A percentile compares a stretch with the other conserved stretches of the same genome.
These are phyloP conservation scores for Gavialis gangeticus DNA, from an alignment of 2,113 vertebrate genomes.

Conservation along the genomic window DNA sequence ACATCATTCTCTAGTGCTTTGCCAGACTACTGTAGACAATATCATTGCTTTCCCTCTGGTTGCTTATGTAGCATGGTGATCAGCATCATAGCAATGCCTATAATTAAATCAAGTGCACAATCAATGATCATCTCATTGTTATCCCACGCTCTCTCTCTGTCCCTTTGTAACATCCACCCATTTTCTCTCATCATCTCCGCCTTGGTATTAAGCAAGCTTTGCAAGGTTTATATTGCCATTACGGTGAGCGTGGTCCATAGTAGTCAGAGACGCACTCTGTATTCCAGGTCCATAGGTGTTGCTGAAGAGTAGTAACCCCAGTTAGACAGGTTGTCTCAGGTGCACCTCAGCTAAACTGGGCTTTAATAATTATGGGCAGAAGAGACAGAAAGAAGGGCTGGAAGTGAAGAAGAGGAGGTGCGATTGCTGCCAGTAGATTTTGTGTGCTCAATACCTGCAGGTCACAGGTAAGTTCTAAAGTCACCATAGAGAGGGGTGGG, in stretches of 20 bases:
- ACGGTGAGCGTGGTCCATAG: accelerated
- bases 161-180: neutral
- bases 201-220: neutral
- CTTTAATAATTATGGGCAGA: neutral
- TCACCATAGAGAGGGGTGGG: too few relatives aligned
- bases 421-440: too few relatives aligned
- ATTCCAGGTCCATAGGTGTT: too few relatives aligned
- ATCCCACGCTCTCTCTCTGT: accelerated
- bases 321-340: neutral
- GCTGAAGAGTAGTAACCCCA: neutral
- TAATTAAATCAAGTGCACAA: neutral
- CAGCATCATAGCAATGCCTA: neutral
- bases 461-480: too few relatives aligned
- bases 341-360: neutral
- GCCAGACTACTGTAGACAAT: accelerated
- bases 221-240: neutral
- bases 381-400: too few relatives aligned
- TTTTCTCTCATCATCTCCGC: neutral
- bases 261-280: neutral
- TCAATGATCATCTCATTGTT: accelerated
- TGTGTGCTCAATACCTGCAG: too few relatives aligned
- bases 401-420: too few relatives aligned
- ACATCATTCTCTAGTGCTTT: neutral
- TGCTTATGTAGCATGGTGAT: neutral
- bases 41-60: neutral